Evolutionary conservation across 1,140 invertebrate species (phyloP).

Genomic region (Pseudomyrmex concolor): DNA sequence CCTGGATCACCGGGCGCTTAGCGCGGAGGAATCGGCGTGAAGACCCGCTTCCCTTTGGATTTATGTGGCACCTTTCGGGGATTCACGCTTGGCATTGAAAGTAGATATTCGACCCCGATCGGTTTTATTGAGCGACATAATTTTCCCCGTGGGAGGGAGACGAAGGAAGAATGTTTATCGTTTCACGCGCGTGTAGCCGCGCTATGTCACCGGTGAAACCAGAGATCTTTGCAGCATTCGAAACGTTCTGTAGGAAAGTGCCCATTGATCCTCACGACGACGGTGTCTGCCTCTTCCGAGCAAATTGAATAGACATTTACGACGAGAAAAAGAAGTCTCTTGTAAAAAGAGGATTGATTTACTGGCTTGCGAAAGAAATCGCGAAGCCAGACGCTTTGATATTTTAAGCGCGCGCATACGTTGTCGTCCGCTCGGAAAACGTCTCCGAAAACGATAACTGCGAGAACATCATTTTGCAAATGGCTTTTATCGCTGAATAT

Average conservation of each 20-base stretch:
- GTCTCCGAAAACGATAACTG: no score
- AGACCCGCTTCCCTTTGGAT: neutral
- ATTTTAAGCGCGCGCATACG: neutral
- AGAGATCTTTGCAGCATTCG: neutral
- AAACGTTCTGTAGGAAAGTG: neutral
- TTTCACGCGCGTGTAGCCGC: slow-evolving; percentile 2
- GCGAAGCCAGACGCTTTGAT: neutral
- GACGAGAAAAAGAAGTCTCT: no score
- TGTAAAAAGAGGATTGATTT: no score
- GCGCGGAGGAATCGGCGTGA: slow-evolving; percentile 50
- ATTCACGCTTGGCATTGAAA: slow-evolving; percentile 53
- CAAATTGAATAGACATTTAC: neutral
- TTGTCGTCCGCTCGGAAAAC: neutral
- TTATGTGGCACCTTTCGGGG: slow-evolving; percentile 33
- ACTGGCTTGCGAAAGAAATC: neutral
- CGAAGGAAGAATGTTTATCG: neutral
- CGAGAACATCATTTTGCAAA: slow-evolving; percentile 32
- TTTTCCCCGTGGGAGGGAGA: neutral
- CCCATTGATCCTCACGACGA: neutral
- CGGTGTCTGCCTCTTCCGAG: neutral
- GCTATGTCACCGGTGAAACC: neutral
- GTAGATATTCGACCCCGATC: slow-evolving; percentile 11
- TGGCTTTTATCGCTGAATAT: slow-evolving; percentile 51
- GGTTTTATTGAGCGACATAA: slow-evolving; percentile 33
- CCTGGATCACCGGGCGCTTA: slow-evolving; percentile 65